Percentiles rank a stretch among this genome's conserved stretches.
Evolutionary conservation across 2,888 invertebrate species (phyloP).

Genomic region (Octonoba sinensis): DNA sequence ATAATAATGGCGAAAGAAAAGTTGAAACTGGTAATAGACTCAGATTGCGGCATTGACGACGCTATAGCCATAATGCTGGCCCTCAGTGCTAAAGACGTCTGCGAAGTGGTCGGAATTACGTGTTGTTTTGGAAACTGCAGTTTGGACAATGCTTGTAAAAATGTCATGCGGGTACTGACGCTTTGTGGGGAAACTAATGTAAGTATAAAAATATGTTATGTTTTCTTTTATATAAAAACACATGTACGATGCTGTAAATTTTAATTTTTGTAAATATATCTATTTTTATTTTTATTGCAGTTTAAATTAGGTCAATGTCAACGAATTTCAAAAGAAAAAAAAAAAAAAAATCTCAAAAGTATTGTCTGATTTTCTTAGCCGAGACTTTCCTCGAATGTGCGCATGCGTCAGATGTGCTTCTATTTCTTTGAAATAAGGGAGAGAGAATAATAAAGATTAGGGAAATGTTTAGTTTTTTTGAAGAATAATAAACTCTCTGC

Average conservation of each 20-base stretch:
- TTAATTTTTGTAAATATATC: no score
- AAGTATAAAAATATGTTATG: conserved; percentile 10
- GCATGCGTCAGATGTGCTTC: no score
- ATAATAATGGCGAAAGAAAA: not conserved
- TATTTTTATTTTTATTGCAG: no score
- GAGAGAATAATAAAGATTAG: no score
- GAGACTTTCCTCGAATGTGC: no score
- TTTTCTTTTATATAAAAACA: not conserved
- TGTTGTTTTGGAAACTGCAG: conserved; percentile 82
- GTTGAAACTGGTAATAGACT: conserved; percentile 69
- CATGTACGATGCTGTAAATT: no score
- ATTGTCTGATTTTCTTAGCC: no score
- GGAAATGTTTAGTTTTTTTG: no score
- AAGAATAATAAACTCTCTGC: no score
- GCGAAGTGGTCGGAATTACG: conserved; percentile 79
- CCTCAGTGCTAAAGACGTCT: conserved; percentile 68
- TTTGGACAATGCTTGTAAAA: conserved; percentile 78
- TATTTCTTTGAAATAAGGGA: no score
- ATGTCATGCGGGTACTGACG: conserved; percentile 74
- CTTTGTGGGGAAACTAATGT: conserved; percentile 48
- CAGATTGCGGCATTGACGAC: conserved; percentile 71
- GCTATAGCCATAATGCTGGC: conserved; percentile 71
- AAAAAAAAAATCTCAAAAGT: no score
- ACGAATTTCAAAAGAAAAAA: no score
- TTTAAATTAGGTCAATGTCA: not conserved